These are phyloP conservation scores for Phania funesta DNA, from an alignment of 2,888 invertebrate genomes.

Conservation along the genomic window DNA sequence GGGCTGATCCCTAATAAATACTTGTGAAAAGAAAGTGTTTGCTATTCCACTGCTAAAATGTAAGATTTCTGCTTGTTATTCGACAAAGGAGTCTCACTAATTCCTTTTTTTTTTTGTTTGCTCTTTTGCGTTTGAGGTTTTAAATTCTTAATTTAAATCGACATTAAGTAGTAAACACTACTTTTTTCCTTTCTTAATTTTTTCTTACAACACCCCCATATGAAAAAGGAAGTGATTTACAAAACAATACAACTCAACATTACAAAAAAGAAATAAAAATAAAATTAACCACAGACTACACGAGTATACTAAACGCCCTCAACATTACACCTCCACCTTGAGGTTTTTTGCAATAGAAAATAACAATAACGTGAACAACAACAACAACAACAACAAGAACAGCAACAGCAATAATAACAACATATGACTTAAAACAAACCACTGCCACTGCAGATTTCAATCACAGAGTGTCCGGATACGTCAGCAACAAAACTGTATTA, in stretches of 20 bases:
- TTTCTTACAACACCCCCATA: conserved; percentile 14
- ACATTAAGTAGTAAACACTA: conserved; percentile 26
- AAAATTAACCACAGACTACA: conserved; percentile 54
- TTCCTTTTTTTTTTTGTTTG: background rate
- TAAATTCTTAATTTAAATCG: conserved; percentile 42
- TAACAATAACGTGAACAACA: conserved; percentile 12
- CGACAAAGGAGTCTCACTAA: background rate
- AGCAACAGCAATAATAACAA: conserved; percentile 13
- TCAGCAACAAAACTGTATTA: conserved; percentile 38
- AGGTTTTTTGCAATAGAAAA: background rate
- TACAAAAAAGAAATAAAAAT: conserved; percentile 24
- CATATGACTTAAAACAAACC: conserved; percentile 32
- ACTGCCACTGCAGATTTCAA: conserved; percentile 56
- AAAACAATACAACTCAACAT: conserved; percentile 39
- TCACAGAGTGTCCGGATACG: conserved; percentile 38
- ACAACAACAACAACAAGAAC: conserved; percentile 14
- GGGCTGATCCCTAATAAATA: background rate
- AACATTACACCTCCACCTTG: conserved; percentile 51
- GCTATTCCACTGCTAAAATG: background rate
- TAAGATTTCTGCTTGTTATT: background rate
- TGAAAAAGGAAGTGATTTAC: conserved; percentile 57
- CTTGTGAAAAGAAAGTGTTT: background rate
- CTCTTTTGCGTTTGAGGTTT: background rate
- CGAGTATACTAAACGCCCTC: conserved; percentile 56
- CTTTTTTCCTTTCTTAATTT: conserved; percentile 1